Conservation (phyloP, 1,140 invertebrate genomes). For the Nasonia vitripennis region DNA sequence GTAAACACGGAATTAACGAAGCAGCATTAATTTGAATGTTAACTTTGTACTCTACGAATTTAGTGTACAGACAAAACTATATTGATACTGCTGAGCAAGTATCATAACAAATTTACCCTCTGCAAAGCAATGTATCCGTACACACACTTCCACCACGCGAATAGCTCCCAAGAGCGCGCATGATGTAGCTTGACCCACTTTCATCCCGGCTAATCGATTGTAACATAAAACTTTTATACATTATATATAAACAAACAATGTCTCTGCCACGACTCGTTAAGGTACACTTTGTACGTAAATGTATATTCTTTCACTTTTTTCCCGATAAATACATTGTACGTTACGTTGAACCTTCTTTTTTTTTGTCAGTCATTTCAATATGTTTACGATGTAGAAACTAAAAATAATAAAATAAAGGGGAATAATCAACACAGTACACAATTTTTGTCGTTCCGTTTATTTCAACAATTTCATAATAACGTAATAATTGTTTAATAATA, state of each 20-base stretch:
- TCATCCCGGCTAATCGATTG: conserved; percentile 17
- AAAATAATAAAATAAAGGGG: background rate
- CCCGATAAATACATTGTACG: background rate
- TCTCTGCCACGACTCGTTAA: background rate
- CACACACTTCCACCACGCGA: background rate
- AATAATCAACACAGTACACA: background rate
- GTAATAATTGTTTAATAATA: conserved; percentile 68
- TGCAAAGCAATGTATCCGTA: background rate
- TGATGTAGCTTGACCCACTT: conserved; percentile 9
- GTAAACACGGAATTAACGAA: too few species aligned
- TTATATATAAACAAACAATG: conserved; percentile 17
- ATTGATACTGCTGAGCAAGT: background rate
- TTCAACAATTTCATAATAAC: conserved; percentile 76
- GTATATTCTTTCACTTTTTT: background rate
- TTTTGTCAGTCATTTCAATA: too few species aligned
- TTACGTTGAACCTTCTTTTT: too few species aligned
- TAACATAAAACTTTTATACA: conserved; percentile 32
- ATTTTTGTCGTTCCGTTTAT: conserved; percentile 73
- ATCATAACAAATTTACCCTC: background rate
- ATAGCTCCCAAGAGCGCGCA: background rate
- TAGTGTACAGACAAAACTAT: background rate
- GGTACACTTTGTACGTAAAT: background rate
- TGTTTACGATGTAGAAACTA: background rate
- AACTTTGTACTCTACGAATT: background rate
- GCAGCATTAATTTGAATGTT: background rate